Conservation (phyloP, 2,888 invertebrate species). For the Vesta saturnalis region DNA sequence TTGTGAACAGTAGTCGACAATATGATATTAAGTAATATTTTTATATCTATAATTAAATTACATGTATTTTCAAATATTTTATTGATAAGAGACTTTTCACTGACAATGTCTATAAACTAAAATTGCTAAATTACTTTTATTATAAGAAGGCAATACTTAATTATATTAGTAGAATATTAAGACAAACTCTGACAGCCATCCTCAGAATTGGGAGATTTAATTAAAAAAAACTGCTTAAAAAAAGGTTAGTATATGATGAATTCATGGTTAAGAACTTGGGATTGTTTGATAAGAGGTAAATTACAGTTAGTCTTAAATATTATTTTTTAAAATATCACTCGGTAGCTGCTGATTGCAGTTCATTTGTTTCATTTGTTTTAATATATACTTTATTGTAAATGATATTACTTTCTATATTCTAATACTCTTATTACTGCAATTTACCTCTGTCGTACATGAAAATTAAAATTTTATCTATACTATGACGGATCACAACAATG, state of each 20-base stretch:
- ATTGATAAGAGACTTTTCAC: constrained; percentile 55
- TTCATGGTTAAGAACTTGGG: neutral
- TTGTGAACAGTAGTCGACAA: no score
- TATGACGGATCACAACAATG: constrained; percentile 38
- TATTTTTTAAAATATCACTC: constrained; percentile 21
- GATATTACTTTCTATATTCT: no score
- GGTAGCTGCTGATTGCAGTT: constrained; percentile 5
- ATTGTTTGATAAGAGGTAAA: constrained; percentile 26
- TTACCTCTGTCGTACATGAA: constrained; percentile 30
- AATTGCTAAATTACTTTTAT: constrained; percentile 50
- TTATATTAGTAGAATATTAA: constrained; percentile 56
- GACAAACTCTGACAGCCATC: constrained; percentile 45
- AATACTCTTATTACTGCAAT: constrained; percentile 27
- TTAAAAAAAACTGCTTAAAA: neutral
- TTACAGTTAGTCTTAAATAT: constrained; percentile 27
- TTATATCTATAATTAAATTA: no score
- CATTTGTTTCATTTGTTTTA: neutral
- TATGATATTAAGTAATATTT: no score
- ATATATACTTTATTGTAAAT: constrained; percentile 13
- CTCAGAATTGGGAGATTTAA: constrained; percentile 3
- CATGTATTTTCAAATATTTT: constrained; percentile 48
- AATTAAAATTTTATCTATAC: constrained; percentile 32
- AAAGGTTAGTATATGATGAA: neutral
- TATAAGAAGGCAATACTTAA: constrained; percentile 55
- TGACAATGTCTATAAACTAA: constrained; percentile 54